Evolutionary conservation across 2,888 invertebrate species (phyloP).

Genomic region (Blomia tropicalis): DNA sequence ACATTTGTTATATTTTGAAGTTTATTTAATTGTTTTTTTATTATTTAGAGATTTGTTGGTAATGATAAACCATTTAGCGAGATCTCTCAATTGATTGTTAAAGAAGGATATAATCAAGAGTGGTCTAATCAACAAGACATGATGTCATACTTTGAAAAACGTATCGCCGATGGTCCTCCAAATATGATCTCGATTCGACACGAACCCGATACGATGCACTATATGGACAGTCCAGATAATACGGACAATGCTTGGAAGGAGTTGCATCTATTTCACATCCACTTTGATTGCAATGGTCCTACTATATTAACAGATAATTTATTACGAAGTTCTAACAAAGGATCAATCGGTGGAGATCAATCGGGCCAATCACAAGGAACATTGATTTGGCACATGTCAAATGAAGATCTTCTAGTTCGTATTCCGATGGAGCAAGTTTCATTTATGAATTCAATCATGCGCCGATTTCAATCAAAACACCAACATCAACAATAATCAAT

Average conservation of each 20-base stretch:
- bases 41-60: slow-evolving; percentile 28
- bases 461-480: neutral
- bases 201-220: slow-evolving; percentile 33
- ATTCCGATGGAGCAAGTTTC: slow-evolving; percentile 13
- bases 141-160: slow-evolving; percentile 16
- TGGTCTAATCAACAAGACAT: slow-evolving; percentile 28
- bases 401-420: slow-evolving; percentile 5
- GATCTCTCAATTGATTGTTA: slow-evolving; percentile 22
- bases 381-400: neutral
- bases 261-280: slow-evolving; percentile 32
- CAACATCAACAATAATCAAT: too few relatives aligned
- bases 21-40: slow-evolving; percentile 5
- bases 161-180: neutral
- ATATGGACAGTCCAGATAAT: slow-evolving; percentile 36
- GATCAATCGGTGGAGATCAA: neutral
- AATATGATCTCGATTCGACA: slow-evolving; percentile 9
- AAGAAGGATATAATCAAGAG: neutral
- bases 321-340: neutral
- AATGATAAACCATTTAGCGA: slow-evolving; percentile 28
- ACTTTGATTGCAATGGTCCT: slow-evolving; percentile 26
- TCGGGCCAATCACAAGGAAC: neutral
- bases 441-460: neutral
- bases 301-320: neutral
- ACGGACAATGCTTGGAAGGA: slow-evolving; percentile 33
- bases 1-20: neutral